A percentile compares a stretch with the other conserved stretches of the same genome.
These are phyloP conservation scores for Oryzias curvinotus DNA, from an alignment of 2,113 vertebrate genomes.

Conservation along the genomic window DNA sequence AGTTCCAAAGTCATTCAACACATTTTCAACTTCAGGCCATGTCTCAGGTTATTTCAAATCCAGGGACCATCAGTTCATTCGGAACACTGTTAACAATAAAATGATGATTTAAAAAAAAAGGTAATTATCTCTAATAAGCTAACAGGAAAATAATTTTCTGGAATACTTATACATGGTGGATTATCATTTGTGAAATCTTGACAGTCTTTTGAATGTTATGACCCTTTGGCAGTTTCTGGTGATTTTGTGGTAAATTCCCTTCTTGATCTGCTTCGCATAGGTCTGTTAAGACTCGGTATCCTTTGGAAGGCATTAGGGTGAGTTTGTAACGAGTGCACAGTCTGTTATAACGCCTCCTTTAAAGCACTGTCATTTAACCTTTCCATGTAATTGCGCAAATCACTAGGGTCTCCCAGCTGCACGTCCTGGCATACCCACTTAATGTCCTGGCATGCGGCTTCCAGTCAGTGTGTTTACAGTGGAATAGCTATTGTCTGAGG, in stretches of 20 bases:
- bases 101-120: constrained; percentile 42
- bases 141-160: constrained; percentile 48
- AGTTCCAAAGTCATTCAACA: constrained; percentile 79
- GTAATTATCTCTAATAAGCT: constrained; percentile 54
- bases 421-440: constrained; percentile 90
- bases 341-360: constrained; percentile 74
- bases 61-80: constrained; percentile 34
- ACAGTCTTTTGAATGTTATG: constrained; percentile 41
- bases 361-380: constrained; percentile 83
- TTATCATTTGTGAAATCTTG: constrained; percentile 35
- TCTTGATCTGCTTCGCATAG: constrained; percentile 12
- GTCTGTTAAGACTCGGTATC: constrained; percentile 46
- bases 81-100: constrained; percentile 67
- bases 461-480: constrained; percentile 81
- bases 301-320: constrained; percentile 83
- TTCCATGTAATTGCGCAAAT: constrained; percentile 86
- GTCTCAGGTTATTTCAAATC: constrained; percentile 58
- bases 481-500: constrained; percentile 80
- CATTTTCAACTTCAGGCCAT: constrained; percentile 70
- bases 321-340: constrained; percentile 66
- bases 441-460: constrained; percentile 83
- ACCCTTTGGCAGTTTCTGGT: constrained; percentile 72
- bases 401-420: constrained; percentile 81
- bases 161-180: constrained; percentile 16
- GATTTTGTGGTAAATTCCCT: constrained; percentile 35